These are phyloP conservation scores for Polylopha cassiicola DNA, from an alignment of 2,888 invertebrate species.

Conservation along the genomic window DNA sequence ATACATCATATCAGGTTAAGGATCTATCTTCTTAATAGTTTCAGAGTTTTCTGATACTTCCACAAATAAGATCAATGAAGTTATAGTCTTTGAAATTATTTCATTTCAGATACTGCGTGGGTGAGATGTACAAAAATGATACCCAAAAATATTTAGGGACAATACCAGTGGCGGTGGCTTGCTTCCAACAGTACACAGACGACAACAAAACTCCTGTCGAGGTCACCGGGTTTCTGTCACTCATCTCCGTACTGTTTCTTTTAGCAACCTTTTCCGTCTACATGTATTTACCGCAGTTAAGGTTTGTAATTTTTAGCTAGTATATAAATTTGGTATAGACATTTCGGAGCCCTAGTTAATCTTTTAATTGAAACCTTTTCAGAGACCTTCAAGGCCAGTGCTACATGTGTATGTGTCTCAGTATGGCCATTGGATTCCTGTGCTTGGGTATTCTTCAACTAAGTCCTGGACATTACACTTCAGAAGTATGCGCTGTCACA, in stretches of 20 bases:
- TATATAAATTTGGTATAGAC: not conserved
- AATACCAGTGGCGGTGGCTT: constrained; percentile 56
- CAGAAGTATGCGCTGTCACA: constrained; percentile 66
- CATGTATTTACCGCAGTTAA: constrained; percentile 76
- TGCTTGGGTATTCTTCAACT: constrained; percentile 78
- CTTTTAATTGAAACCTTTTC: constrained; percentile 30
- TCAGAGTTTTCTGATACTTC: too few relatives aligned
- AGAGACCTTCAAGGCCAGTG: constrained; percentile 80
- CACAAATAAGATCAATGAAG: too few relatives aligned
- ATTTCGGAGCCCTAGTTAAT: not conserved
- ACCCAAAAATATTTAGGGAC: constrained; percentile 32
- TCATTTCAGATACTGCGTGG: constrained; percentile 55
- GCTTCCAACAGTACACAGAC: constrained; percentile 85
- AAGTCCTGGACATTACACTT: constrained; percentile 42
- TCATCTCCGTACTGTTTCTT: constrained; percentile 78
- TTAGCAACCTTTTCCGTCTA: constrained; percentile 79
- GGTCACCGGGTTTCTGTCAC: constrained; percentile 60
- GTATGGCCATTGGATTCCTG: constrained; percentile 77
- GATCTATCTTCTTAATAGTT: too few relatives aligned
- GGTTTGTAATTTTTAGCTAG: constrained; percentile 48
- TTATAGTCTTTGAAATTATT: constrained; percentile 1
- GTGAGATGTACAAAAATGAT: constrained; percentile 44
- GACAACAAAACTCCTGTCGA: constrained; percentile 46
- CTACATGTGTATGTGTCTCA: constrained; percentile 78
- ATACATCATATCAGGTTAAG: too few relatives aligned